Evolutionary conservation across 2,113 vertebrate genomes (phyloP), one percentile per base, ranked within the genome.

Genomic region (Crotalus tigris): DNA sequence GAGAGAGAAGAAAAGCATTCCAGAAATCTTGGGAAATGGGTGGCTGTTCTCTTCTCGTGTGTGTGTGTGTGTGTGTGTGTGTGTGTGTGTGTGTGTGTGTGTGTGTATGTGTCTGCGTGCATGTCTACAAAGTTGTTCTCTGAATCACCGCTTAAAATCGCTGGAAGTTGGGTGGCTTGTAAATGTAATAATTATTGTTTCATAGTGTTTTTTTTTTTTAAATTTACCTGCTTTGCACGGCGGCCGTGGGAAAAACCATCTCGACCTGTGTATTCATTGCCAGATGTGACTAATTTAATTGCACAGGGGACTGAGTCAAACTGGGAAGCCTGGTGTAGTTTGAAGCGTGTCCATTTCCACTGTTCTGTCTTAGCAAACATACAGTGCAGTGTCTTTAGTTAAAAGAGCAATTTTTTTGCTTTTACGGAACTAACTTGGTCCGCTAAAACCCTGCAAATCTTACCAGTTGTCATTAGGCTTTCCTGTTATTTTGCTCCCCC

Each of bases 391-490:
- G 64, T 57, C 55, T 19, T 57, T 57, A 57, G 55, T 17, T 75
- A 33, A 69, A 75, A 75, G 57, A 58, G 57, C 17, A 0, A 26
- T 57, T 58, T 7, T 8, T n/a, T 39, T 19, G n/a, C 69, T 39
- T 19, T 81, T 8, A 19, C 1, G 0, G 19, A 81, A 81, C 15
- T 17, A 19, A 19, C 29, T 69, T 5, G 5, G n/a, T 7, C 5
- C 1, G 2, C 0, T 39, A 33, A 12, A 5, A 0, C 64, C 5
- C n/a, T 15, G 1, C n/a, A 81, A 39, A 17, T 17, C 15, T 33
- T 81, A 33, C 1, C 69, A 7, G 15, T 39, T 81, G n/a, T 39
- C n/a, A 1, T 39, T 19, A 15, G 69, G 33, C 15, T 6, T 39
- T 3, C 15, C 5, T 19, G 69, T 81, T 33, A 33, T 33, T 33